Evolutionary conservation across 92 coral and sea anemone genomes (phyloP), one percentile per base, ranked within the genome.

Genomic region (Siderastrea siderea): DNA sequence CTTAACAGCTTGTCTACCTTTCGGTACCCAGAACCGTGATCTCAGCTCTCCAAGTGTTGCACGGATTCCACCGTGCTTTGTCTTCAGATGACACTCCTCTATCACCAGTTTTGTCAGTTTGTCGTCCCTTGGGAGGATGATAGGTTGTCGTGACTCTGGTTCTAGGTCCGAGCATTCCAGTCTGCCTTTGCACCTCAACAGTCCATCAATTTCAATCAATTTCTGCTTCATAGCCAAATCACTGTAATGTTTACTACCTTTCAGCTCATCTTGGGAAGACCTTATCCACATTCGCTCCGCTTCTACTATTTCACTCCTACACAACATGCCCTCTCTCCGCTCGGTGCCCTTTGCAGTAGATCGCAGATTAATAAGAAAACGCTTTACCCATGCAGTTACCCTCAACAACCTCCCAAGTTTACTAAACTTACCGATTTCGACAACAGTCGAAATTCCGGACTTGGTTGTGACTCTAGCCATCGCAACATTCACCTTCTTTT

Each of bases 11-110:
- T 26, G 38, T 78, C 59, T 38, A 3, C 86, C 90, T 62, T 83
- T 85, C 14, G 86, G 82, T 0, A 85, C 82, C 90, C 90, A 90
- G 50, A 75, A 84, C 74, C 85, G 75, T 15, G 88, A 74, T 46
- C 92, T 63, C 4, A 77, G 69, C 26, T 90, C 86, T 46, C 85
- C 89, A 17, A 90, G 67, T 7, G 93, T 89, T 16, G 83, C 67
- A 12, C 85, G 60, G 1, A 89, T 76, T 58, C 92, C 92, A 44
- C 84, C 50, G 65, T 89, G 92, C 5, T 78, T 55, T 6, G 43
- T 44, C 45, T 45, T 64, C 11, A 50, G 11, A 45, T 52, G 90
- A 50, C 91, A 88, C 43, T 88, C 79, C 6, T 78, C 74, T 5
- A 86, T 86, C 10, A 88, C 47, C 12, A 88, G 51, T 26, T 26